These are phyloP conservation scores for Eilema sororculum DNA, from an alignment of 2,888 invertebrate species.

Conservation along the genomic window DNA sequence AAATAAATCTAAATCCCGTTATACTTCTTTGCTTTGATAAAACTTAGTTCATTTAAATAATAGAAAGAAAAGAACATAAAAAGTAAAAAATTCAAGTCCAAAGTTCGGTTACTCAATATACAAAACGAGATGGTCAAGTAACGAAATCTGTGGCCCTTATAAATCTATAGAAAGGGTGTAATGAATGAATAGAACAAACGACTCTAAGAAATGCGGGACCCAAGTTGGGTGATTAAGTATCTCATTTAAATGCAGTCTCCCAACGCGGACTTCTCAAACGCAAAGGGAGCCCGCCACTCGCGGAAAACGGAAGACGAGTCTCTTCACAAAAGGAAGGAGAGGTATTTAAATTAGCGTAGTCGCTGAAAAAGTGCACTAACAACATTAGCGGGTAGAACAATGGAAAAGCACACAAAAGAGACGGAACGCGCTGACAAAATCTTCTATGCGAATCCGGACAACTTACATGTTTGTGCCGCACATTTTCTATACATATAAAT, in stretches of 20 bases:
- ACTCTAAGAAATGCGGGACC: slow-evolving; percentile 80
- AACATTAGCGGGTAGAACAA: slow-evolving; percentile 85
- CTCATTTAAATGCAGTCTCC: slow-evolving; percentile 87
- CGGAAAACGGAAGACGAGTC: slow-evolving; percentile 85
- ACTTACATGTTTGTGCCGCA: slow-evolving; percentile 28
- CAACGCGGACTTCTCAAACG: slow-evolving; percentile 82
- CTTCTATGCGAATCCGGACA: slow-evolving; percentile 56
- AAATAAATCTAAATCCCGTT: slow-evolving; percentile 14
- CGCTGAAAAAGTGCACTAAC: slow-evolving; percentile 86
- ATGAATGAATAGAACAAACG: slow-evolving; percentile 83
- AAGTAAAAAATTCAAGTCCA: background rate
- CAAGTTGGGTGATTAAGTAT: slow-evolving; percentile 86
- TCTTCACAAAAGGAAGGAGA: slow-evolving; percentile 84
- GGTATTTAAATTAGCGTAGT: slow-evolving; percentile 86
- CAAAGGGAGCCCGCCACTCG: slow-evolving; percentile 80
- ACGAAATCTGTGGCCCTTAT: slow-evolving; percentile 43
- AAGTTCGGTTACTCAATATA: slow-evolving; percentile 20
- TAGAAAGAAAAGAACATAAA: background rate
- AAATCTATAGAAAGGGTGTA: slow-evolving; percentile 62
- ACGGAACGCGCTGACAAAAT: slow-evolving; percentile 70
- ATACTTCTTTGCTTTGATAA: background rate
- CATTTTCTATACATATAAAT: slow-evolving; percentile 38
- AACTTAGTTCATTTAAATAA: background rate
- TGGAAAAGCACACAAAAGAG: slow-evolving; percentile 78
- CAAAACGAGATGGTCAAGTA: slow-evolving; percentile 33